Conservation (phyloP, 1,140 invertebrate genomes). For the Lerema accius region DNA sequence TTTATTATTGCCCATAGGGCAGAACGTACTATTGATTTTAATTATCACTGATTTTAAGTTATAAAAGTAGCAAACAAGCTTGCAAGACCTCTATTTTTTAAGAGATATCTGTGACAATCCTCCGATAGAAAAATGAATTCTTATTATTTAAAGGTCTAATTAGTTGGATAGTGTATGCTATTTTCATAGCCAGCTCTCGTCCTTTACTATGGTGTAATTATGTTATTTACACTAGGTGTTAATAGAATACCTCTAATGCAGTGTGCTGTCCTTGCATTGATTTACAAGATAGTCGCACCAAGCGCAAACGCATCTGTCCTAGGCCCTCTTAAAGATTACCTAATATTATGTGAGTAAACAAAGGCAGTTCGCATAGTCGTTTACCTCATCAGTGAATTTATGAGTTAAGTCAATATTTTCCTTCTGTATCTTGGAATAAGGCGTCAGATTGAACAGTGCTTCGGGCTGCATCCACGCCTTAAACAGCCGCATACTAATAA, state of each 20-base stretch:
- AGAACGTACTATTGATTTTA: too few relatives aligned
- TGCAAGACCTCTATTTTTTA: too few relatives aligned
- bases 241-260: neutral
- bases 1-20: too few relatives aligned
- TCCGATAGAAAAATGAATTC: too few relatives aligned
- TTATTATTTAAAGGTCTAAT: too few relatives aligned
- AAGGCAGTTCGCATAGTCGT: neutral
- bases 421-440: conserved; percentile 56
- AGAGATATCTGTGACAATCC: too few relatives aligned
- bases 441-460: conserved; percentile 58
- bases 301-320: neutral
- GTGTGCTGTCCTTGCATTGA: neutral
- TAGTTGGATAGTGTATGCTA: too few relatives aligned
- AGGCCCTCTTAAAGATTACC: conserved; percentile 4
- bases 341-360: conserved; percentile 14
- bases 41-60: too few relatives aligned
- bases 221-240: neutral
- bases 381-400: conserved; percentile 68
- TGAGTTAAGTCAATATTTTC: conserved; percentile 63
- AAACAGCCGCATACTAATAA: conserved; percentile 67
- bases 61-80: too few relatives aligned
- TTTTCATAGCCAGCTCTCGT: too few relatives aligned
- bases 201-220: too few relatives aligned
- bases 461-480: conserved; percentile 70
- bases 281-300: neutral